Percentiles rank a stretch among this genome's conserved stretches.
phyloP scores from a whole-genome alignment of 2,888 invertebrate species.

The Cephus pulcher region DNA sequence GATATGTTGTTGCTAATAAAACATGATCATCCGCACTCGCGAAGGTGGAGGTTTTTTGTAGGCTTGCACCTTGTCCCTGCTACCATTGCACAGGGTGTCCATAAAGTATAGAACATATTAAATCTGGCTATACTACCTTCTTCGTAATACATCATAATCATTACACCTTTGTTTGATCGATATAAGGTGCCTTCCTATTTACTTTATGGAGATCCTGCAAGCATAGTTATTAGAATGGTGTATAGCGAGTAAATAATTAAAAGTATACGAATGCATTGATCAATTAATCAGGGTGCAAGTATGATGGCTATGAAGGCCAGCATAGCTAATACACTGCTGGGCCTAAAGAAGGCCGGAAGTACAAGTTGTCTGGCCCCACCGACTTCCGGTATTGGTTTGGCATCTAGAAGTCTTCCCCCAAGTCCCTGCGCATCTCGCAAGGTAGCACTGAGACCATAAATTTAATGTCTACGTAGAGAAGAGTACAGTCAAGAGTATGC shows the following conservation, averaged over 20 bases:
- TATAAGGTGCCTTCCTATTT: neutral
- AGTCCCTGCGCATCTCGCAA: conserved; percentile 68
- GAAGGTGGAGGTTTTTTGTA: conserved; percentile 62
- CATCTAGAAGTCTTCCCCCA: conserved; percentile 66
- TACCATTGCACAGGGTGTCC: conserved; percentile 29
- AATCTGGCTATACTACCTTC: neutral
- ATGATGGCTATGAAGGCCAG: conserved; percentile 66
- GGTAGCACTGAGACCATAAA: conserved; percentile 56
- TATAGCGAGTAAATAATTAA: conserved; percentile 10
- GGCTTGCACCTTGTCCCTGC: conserved; percentile 57
- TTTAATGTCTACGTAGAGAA: conserved; percentile 28
- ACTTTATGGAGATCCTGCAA: conserved; percentile 1
- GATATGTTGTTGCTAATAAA: conserved; percentile 57
- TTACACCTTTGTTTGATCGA: neutral
- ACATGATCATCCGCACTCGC: conserved; percentile 52
- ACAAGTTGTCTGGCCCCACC: conserved; percentile 78
- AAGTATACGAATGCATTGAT: conserved; percentile 30
- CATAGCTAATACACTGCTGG: conserved; percentile 67
- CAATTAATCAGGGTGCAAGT: conserved; percentile 60
- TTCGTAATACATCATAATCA: neutral
- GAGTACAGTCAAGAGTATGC: neutral
- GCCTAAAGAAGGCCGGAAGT: conserved; percentile 78
- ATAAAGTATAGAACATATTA: conserved; percentile 20
- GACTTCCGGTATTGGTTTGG: conserved; percentile 63
- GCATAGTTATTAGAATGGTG: conserved; percentile 5